Evolutionary conservation across 2,113 vertebrate genomes (phyloP), one percentile per base, ranked within the genome.

Genomic region (Charadrius vociferus): DNA sequence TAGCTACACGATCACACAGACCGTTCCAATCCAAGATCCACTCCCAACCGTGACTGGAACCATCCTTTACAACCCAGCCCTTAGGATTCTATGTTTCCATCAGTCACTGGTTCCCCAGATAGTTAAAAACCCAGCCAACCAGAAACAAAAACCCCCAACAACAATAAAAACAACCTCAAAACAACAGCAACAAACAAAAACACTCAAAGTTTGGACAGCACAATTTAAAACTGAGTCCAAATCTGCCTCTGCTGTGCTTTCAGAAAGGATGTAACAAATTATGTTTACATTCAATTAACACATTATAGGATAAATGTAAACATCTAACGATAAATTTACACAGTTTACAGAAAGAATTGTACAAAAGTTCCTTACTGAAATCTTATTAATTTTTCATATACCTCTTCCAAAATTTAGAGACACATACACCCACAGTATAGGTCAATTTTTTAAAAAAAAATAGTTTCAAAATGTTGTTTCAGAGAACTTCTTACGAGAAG

Each of bases 21-120:
- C 20, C 1, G 1, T 21, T 58, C 16, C 56, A 45, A 13, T 21
- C 22, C 30, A 47, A 71, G 30, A 73, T 37, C 12, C 41, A 11
- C 34, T 45, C 59, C 37, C 2, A 0, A 9, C 19, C 1, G 1
- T 3, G 14, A n/a, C 30, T 52, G 37, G 45, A 55, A 71, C 8
- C 16, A 30, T 6, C 29, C 61, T 61, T 62, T 62, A 59, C 37
- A 63, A 41, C 17, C 32, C 47, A 86, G 14, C 7, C 56, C 27
- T 49, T 9, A 17, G 6, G 24, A 72, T 63, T 55, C 18, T 12
- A 2, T 11, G 9, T 36, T 88, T 80, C 62, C 12, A 5, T 49
- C 43, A 53, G 19, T 41, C n/a, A n/a, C 13, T 39, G 18, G 9
- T 53, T 66, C n/a, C 30, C 77, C 41, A 61, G 12, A 7, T 3